phyloP scores from a whole-genome alignment of 2,797 vertebrate species.

The Gambelia wislizenii region DNA sequence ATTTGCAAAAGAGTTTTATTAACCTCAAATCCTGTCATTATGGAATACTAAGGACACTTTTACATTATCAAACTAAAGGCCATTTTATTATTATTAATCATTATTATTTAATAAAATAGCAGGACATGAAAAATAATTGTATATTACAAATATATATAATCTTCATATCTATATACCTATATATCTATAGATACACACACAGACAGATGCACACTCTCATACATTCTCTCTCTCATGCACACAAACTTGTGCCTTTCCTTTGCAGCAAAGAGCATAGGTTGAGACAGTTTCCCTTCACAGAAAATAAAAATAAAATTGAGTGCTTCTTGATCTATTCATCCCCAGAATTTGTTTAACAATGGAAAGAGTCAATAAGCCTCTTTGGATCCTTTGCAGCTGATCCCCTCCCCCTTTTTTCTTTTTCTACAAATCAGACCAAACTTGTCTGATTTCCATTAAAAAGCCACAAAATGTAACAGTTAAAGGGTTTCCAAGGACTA shows the following conservation, averaged over 20 bases:
- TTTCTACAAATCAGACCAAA: slow-evolving; percentile 86
- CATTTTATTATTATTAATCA: slow-evolving; percentile 78
- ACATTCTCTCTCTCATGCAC: slow-evolving; percentile 17
- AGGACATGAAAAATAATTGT: slow-evolving; percentile 82
- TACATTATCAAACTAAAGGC: slow-evolving; percentile 87
- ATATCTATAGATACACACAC: neutral
- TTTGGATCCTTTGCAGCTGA: slow-evolving; percentile 82
- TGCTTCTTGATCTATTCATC: slow-evolving; percentile 89
- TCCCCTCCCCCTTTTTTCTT: slow-evolving; percentile 59
- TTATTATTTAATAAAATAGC: slow-evolving; percentile 91
- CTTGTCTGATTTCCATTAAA: slow-evolving; percentile 92
- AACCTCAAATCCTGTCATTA: slow-evolving; percentile 27
- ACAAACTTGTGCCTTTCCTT: slow-evolving; percentile 79
- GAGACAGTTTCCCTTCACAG: slow-evolving; percentile 82
- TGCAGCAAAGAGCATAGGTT: slow-evolving; percentile 75
- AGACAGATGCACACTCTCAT: neutral
- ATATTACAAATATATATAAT: slow-evolving; percentile 83
- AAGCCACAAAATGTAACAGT: slow-evolving; percentile 88
- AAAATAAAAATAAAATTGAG: slow-evolving; percentile 71
- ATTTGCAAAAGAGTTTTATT: slow-evolving; percentile 49
- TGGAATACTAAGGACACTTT: slow-evolving; percentile 50
- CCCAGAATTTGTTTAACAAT: slow-evolving; percentile 88
- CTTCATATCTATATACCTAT: neutral
- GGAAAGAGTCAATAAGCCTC: slow-evolving; percentile 86
- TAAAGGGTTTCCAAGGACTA: slow-evolving; percentile 80